These are phyloP conservation scores for Euschistus heros DNA, from an alignment of 1,140 invertebrate species.

Conservation along the genomic window DNA sequence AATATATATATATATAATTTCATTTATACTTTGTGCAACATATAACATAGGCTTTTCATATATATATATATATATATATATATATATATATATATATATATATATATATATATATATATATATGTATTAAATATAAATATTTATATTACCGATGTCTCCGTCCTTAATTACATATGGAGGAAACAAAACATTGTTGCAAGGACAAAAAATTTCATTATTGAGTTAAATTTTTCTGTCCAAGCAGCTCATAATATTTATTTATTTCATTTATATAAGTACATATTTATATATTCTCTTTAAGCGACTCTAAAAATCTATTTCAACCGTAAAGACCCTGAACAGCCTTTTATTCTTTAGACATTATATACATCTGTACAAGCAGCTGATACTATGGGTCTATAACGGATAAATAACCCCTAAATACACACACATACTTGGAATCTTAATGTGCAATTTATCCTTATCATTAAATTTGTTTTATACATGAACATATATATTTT, in stretches of 20 bases:
- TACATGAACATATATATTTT: constrained; percentile 2
- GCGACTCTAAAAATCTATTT: background rate
- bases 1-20: background rate
- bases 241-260: background rate
- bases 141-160: constrained; percentile 1
- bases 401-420: background rate
- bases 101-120: no score
- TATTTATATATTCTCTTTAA: background rate
- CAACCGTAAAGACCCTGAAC: background rate
- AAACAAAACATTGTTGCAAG: constrained; percentile 2
- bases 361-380: constrained; percentile 8
- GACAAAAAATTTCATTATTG: background rate
- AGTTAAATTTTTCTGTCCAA: background rate
- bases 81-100: no score
- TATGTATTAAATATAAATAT: background rate
- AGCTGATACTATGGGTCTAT: constrained; percentile 1
- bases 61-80: no score
- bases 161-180: background rate
- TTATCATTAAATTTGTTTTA: background rate
- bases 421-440: constrained; percentile 1
- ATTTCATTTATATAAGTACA: constrained; percentile 6
- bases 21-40: constrained; percentile 10
- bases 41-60: constrained; percentile 9
- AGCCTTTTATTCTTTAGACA: constrained; percentile 1
- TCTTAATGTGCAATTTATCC: background rate